Evolutionary conservation across 1,140 invertebrate genomes (phyloP), one percentile per base, ranked within the genome.

Genomic region (Drosophila prosaltans): DNA sequence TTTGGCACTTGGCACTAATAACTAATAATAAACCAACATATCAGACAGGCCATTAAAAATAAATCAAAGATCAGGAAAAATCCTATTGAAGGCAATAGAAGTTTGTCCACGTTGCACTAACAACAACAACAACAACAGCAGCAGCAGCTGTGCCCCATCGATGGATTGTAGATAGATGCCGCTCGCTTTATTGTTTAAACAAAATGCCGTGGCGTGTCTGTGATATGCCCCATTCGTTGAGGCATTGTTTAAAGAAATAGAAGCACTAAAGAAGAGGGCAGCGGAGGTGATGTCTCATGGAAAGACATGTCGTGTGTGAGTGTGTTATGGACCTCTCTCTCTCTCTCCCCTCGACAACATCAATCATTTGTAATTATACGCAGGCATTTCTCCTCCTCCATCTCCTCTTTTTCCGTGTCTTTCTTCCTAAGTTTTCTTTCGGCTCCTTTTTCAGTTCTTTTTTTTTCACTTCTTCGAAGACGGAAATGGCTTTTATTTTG

Each of bases 311-410:
- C 48, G 21, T 54, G 48, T 54, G 6, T 36, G 4, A 3, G 32
- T 36, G 6, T 36, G 28, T 30, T 30, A 30, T 30, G 0, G 1
- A 54, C 48, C 51, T 58, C 59, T 60, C 54, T 57, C 54, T 3
- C 54, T 32, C 72, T 40, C 62, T 71, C 68, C 75, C 26, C 55
- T 48, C 60, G 74, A 74, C 75, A 39, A 83, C 79, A 86, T 86
- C 82, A 86, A 86, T 86, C 82, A 86, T 88, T 68, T 86, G 83
- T 88, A 88, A 86, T 86, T 86, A 88, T 72, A 72, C 66, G 68
- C 65, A 78, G 43, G 39, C 72, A 45, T 84, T 65, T 77, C 59
- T 65, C 26, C 58, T 43, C 57, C 30, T 65, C 63, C 54, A 68
- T 65, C 45, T 57, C 11, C 16, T 64, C 6, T 36, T 36, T 36